Evolutionary conservation across 2,797 vertebrate genomes (phyloP), one percentile per base, ranked within the genome.

Genomic region (Cirrhinus mrigala): DNA sequence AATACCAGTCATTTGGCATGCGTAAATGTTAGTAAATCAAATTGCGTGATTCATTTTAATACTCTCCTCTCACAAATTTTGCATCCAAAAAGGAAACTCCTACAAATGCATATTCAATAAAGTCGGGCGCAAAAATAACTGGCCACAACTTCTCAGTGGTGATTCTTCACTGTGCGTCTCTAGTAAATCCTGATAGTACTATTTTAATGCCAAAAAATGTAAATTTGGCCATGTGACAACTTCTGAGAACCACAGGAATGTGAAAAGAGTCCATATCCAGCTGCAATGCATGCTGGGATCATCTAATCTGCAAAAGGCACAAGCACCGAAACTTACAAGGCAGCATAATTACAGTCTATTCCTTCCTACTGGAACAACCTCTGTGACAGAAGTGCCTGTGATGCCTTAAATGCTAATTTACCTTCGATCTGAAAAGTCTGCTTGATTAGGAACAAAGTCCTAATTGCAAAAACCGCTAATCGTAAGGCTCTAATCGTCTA

Each of bases 391-490:
- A 44, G 29, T 11, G 18, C 24, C 52, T 33, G 10, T 24, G n/a
- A 69, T 69, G 24, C 18, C 64, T 70, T 70, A 60, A 73, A 85
- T 56, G 62, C 74, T 40, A 62, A 80, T 73, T 71, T 69, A 76
- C 50, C 48, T 83, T 85, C 16, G 9, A 79, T 71, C 29, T 27
- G 56, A 73, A 60, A 85, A 52, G 29, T 29, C 56, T 79, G 69
- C 54, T 74, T 80, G 29, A 85, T 85, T 74, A 73, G 8, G n/a
- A 85, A 85, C 76, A 73, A 78, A 54, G 20, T 80, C 27, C 46
- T 64, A 85, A 80, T 80, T 37, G 69, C 77, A n/a, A 76, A 76
- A 66, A 37, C 46, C 50, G 71, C 73, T 83, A 74, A 80, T 85
- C 11, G 11, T 52, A 52, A 16, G 16, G 33, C 68, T 80, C n/a